phyloP scores from a whole-genome alignment of 2,797 vertebrate genomes.

The Bradypus variegatus region DNA sequence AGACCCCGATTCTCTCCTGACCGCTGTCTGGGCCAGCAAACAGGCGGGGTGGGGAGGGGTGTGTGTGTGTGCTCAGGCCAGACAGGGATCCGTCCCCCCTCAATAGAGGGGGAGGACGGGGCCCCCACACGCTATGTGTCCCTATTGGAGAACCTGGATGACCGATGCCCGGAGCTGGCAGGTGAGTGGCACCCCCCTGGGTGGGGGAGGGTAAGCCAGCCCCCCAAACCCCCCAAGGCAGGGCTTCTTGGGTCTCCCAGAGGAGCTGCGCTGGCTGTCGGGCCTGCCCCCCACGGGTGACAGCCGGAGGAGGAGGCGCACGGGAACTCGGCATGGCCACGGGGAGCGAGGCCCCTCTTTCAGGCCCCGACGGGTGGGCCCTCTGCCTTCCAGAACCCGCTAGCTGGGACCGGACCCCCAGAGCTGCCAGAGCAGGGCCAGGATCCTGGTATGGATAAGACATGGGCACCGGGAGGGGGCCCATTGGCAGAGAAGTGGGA shows the following conservation, averaged over 20 bases:
- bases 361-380: background rate
- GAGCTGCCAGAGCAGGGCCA: background rate
- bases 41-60: background rate
- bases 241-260: slow-evolving; percentile 7
- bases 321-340: background rate
- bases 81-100: background rate
- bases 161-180: slow-evolving; percentile 49
- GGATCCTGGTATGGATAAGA: background rate
- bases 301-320: background rate
- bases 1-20: background rate
- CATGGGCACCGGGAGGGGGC: background rate
- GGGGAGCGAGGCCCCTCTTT: slow-evolving; percentile 6
- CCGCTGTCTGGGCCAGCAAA: background rate
- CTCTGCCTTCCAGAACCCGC: slow-evolving; percentile 4
- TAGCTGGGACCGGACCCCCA: background rate
- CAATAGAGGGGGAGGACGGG: slow-evolving; percentile 39
- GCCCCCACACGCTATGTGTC: slow-evolving; percentile 57
- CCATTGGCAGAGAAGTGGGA: background rate
- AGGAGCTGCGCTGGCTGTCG: slow-evolving; percentile 18
- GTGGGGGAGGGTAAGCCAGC: background rate
- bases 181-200: slow-evolving; percentile 41
- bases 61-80: background rate
- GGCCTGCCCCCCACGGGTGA: background rate
- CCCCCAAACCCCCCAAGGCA: rapidly evolving
- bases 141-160: slow-evolving; percentile 63